Evolutionary conservation across 2,797 vertebrate species (phyloP), one percentile per base, ranked within the genome.

Genomic region (Orientallactaga sibirica): DNA sequence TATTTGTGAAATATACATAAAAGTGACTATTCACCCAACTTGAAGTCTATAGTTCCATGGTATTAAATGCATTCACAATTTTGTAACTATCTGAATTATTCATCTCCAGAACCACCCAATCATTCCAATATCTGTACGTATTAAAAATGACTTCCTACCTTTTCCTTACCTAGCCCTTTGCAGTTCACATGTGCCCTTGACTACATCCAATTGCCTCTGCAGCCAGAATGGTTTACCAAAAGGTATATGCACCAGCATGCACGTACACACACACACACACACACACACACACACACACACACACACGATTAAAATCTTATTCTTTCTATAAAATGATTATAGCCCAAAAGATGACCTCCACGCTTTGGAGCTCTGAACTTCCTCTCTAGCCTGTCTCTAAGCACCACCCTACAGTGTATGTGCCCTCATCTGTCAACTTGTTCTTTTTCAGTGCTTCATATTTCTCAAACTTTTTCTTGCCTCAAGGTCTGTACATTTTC

Each of bases 321-420:
- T 55, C 33, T 14, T 78, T 84, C 8, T 3, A 41, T 10, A 67
- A 58, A 79, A 33, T 66, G 43, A 48, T 19, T 1, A n/a, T 41
- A 22, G 0, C 20, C 18, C 14, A 22, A 20, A 16, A 0, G 2
- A 12, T 52, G 18, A 1, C 15, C n/a, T 70, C 2, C 1, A 3
- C 20, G 43, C 22, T 10, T 25, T 61, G 16, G 22, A 62, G 2
- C 7, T 43, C n/a, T 16, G 29, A 10, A 33, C 19, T 80, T 7
- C 27, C 67, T 88, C 22, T 71, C 10, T 18, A 29, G 24, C 7
- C 33, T 24, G 11, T 52, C 5, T 24, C 3, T 74, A 80, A 41
- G 8, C 24, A 9, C 4, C 11, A 1, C 2, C 3, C 1, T 8
- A 62, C 0, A 11, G 68, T 41, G 24, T n/a, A 33, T 64, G 25